Conservation (phyloP, 2,113 vertebrate species). For the Thomomys bottae region DNA sequence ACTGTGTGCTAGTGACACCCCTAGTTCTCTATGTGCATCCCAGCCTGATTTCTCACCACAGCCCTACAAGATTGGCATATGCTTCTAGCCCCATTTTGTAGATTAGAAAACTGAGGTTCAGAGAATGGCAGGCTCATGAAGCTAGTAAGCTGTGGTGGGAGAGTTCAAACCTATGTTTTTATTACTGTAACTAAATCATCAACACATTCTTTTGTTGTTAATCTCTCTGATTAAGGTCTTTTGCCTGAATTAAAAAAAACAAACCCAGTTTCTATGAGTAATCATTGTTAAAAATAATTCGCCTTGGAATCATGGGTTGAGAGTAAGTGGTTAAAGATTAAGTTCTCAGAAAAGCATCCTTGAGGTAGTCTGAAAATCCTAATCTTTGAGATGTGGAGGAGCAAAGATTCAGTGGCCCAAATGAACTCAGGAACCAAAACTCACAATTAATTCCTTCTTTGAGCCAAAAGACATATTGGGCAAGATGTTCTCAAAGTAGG, state of each 20-base stretch:
- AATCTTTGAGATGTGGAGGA: background rate
- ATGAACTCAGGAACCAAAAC: background rate
- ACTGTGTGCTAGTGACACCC: background rate
- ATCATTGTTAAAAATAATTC: background rate
- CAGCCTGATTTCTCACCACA: background rate
- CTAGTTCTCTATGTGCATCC: background rate
- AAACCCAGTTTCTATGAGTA: background rate
- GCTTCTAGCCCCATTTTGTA: background rate
- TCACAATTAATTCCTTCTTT: no score
- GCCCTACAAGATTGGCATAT: background rate
- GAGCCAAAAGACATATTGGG: background rate
- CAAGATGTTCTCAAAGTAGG: background rate
- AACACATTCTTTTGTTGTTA: background rate
- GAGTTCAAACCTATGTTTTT: background rate
- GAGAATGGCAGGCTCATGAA: background rate
- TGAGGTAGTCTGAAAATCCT: background rate
- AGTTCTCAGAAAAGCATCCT: background rate
- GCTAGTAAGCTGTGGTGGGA: background rate
- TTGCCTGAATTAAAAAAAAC: background rate
- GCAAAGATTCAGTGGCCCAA: background rate
- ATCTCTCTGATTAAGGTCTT: conserved; percentile 30
- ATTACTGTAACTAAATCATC: background rate
- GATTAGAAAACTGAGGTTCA: background rate
- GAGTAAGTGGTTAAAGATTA: background rate
- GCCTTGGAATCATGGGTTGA: background rate